Base-by-base conservation (phyloP, 2,888 invertebrate species). In the Andrena marginata region DNA sequence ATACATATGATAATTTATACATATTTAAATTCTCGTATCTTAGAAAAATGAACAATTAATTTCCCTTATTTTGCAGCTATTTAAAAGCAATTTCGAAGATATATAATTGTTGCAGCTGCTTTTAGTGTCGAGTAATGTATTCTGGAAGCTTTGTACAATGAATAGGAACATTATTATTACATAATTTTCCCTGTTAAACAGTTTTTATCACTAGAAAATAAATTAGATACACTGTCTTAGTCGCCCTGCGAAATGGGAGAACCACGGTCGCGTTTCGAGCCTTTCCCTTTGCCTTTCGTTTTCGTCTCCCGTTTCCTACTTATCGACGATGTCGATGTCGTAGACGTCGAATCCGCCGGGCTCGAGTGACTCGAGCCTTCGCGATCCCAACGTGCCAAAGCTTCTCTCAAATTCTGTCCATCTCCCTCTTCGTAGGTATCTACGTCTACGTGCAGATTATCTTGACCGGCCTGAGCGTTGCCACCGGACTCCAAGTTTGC, bases 401-500 rank as follows among this genome's bases (percentile, higher is more conserved):
- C 91, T 16, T 94, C 93, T 13, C 93, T 88, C 7, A 93, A 86
- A 74, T 91, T 92, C 48, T 93, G 93, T 10, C 92, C 89, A 10
- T 93, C 93, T 2, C 83, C 82, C 8, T 92, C 92, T 56, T 94
- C 94, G 74, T 89, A 93, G 0, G 92, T 92, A 72, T 94, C 94
- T 0, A 93, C 93, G 42, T 93, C 93, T 0, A 94, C 91, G 16
- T 92, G 91, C 26, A 92, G 73, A 86, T 86, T 90, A 26, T 91
- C 91, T 65, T 91, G 90, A 48, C 70, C 78, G 5, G 85, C 20
- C 23, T 86, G 86, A 26, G 72, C 71, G 23, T 75, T 79, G 26
- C 86, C 89, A 8, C 77, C 83, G 2, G 88, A 72, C 23, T 92
- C 94, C 10, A 96, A 94, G 71, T 93, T 95, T 80, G 95, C 95